Conservation (phyloP, 2,113 vertebrate species). For the Tachycineta bicolor region DNA sequence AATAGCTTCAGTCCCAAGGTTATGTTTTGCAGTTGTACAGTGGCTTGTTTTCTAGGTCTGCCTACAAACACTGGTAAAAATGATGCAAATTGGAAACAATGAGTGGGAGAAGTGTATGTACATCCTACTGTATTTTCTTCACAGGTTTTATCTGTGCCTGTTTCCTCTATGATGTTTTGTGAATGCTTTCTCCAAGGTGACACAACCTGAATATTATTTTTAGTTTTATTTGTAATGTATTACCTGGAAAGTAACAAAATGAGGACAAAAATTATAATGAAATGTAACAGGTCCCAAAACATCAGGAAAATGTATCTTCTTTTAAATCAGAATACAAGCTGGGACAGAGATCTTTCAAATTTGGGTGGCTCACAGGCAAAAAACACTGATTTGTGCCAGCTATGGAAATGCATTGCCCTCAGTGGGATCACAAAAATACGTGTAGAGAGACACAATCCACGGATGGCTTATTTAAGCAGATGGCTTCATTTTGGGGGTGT, state of each 20-base stretch:
- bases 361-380: neutral
- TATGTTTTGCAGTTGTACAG: neutral
- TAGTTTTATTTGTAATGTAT: conserved; percentile 4
- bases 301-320: neutral
- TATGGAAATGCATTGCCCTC: neutral
- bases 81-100: neutral
- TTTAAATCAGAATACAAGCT: neutral
- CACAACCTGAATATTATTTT: conserved; percentile 12
- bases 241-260: conserved; percentile 42
- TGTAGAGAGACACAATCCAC: neutral
- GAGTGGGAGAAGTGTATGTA: conserved; percentile 42
- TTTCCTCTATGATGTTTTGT: conserved; percentile 33
- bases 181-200: neutral
- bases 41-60: conserved; percentile 13
- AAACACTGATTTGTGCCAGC: neutral
- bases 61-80: neutral
- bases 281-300: neutral
- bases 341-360: neutral
- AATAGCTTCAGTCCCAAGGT: neutral
- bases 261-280: neutral
- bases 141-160: neutral
- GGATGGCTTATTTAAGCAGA: conserved; percentile 6
- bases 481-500: conserved; percentile 25
- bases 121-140: conserved; percentile 44
- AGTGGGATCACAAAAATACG: neutral